Base-by-base conservation (phyloP, 2,888 invertebrate genomes). In the Atrina japonica region DNA sequence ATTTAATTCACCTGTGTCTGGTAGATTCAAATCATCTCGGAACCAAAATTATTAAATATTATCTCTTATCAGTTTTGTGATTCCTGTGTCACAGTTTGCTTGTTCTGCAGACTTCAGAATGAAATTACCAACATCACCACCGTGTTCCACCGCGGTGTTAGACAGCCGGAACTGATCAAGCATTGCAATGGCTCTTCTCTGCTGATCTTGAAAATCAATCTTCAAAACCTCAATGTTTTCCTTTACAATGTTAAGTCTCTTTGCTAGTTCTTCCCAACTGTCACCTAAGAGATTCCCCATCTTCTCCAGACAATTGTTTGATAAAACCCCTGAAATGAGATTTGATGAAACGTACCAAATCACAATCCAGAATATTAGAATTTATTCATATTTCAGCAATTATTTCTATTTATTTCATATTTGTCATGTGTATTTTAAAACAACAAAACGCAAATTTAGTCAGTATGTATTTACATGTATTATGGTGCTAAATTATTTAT, bases 141-240 rank as follows among this genome's bases (percentile, higher is more conserved):
- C 66, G 35, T 41, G 45, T 45, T 58, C 47, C 9, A 66, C 50
- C 3, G 66, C 58, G 9, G 14, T 40, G 23, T 56, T 18, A 14
- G 58, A 58, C 3, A 66, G 23, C 5, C 66, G 25, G 56, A 56
- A 66, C 27, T 40, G 21, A 40, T 66, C 66, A 23, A 66, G 56
- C 66, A 66, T 59, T 23, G 16, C 27, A 2, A 66, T 23, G 3
- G 55, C 47, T 11, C 56, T 56, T 49, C 25, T 49, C 3, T 41
- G 40, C 5, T 45, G 35, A 14, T 35, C 43, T 18, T 43, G 43
- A 47, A 47, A 56, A 27, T 43, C 56, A 30, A 45, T 66, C 35
- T 66, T 66, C 5, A 66, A 49, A 35, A 35, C 35, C 23, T 66
- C 47, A 5, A 58, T 41, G 16, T 66, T 58, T 3, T 43, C 30